Evolutionary conservation across 2,113 vertebrate genomes (phyloP).

Genomic region (Empidonax alnorum): DNA sequence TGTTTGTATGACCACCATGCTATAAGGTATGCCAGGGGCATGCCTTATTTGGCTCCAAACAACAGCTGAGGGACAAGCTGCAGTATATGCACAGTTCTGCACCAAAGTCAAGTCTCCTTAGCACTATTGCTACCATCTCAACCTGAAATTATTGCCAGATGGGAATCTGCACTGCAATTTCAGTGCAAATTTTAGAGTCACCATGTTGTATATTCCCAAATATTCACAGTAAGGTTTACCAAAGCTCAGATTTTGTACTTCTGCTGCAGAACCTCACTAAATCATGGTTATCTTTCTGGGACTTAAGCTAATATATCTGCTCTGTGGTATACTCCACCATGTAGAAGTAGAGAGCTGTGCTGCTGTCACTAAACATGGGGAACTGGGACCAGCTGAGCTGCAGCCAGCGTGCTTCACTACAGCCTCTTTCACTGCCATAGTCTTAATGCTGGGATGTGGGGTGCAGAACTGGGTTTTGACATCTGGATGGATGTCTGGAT

Average conservation of each 20-base stretch:
- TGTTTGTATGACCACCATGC: neutral
- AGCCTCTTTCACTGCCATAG: neutral
- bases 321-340: neutral
- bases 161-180: neutral
- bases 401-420: neutral
- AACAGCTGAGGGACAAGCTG: neutral
- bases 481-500: too few species aligned
- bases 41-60: neutral
- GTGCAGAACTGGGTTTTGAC: neutral
- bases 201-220: neutral
- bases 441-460: fast-evolving
- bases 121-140: neutral
- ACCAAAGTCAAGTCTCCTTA: neutral
- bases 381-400: neutral
- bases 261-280: neutral
- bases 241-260: neutral
- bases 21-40: neutral
- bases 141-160: neutral
- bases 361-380: fast-evolving
- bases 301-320: neutral
- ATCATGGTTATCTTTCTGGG: neutral
- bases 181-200: neutral
- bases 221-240: neutral
- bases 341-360: neutral
- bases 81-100: neutral